A percentile compares a stretch with the other conserved stretches of the same genome.
Conservation (phyloP, 2,797 vertebrate genomes). For the Alca torda region DNA sequence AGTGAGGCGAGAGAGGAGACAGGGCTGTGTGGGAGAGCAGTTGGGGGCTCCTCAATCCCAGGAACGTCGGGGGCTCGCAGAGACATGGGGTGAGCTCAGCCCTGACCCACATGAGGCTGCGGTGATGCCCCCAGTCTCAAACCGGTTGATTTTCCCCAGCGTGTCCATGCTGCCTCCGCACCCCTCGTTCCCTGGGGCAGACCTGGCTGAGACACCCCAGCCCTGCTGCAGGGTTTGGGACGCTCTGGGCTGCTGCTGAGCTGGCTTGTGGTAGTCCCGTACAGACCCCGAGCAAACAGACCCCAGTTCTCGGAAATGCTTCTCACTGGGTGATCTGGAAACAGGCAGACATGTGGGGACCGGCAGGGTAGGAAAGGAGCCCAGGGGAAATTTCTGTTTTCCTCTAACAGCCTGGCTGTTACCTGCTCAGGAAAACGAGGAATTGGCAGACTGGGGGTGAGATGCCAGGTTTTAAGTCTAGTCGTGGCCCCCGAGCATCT, state of each 20-base stretch:
- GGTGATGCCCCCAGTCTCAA: neutral
- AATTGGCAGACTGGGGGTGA: neutral
- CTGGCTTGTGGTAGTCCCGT: neutral
- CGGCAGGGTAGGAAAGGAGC: neutral
- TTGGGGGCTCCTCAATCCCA: neutral
- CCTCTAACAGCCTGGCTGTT: neutral
- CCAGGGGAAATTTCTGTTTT: neutral
- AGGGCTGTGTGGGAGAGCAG: rapidly evolving
- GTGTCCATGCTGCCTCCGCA: rapidly evolving
- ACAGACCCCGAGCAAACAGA: neutral
- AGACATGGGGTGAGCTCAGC: neutral
- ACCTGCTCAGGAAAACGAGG: neutral
- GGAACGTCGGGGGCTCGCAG: rapidly evolving
- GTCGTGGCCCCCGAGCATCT: neutral
- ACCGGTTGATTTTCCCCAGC: neutral
- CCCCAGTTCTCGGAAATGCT: neutral
- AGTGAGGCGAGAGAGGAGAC: neutral
- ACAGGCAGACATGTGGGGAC: rapidly evolving
- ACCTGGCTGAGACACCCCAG: neutral
- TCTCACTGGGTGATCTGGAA: neutral
- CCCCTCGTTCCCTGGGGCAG: neutral
- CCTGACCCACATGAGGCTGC: neutral
- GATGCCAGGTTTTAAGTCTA: neutral
- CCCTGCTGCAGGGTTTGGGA: neutral
- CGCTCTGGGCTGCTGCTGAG: neutral